These are phyloP conservation scores for Campaea margaritaria DNA, from an alignment of 2,888 invertebrate species.

Conservation along the genomic window DNA sequence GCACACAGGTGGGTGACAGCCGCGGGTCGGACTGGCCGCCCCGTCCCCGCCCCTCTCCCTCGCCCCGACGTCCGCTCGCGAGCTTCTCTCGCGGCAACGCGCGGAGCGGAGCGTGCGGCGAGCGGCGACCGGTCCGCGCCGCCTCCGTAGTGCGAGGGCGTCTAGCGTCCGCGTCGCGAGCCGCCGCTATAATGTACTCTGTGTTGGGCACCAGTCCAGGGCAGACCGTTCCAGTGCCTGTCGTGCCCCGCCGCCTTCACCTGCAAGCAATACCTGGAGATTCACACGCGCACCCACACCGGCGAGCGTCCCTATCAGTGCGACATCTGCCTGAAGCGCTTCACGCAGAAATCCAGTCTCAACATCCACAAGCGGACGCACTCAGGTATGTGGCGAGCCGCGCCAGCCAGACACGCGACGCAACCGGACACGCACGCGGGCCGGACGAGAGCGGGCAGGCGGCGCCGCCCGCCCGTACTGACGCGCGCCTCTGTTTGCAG, in stretches of 20 bases:
- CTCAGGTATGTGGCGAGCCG: constrained; percentile 81
- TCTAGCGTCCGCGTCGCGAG: constrained; percentile 76
- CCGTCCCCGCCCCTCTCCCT: constrained; percentile 64
- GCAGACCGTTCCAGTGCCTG: constrained; percentile 86
- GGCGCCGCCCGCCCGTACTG: constrained; percentile 45
- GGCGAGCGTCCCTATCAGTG: constrained; percentile 87
- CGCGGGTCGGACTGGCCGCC: constrained; percentile 78
- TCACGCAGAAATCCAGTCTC: constrained; percentile 93
- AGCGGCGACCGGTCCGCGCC: constrained; percentile 82
- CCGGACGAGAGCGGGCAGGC: constrained; percentile 36
- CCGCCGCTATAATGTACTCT: constrained; percentile 81
- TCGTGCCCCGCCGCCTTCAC: constrained; percentile 85
- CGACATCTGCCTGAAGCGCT: constrained; percentile 91
- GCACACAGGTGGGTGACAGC: constrained; percentile 87
- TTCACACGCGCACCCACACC: constrained; percentile 87
- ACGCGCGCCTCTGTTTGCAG: constrained; percentile 67
- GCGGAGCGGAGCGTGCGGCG: constrained; percentile 77
- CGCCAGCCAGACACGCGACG: constrained; percentile 38
- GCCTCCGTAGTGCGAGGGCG: constrained; percentile 76
- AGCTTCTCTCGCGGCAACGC: constrained; percentile 5
- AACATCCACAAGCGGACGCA: constrained; percentile 93
- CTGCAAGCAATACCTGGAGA: constrained; percentile 86
- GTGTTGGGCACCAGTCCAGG: constrained; percentile 85
- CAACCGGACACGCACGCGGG: constrained; percentile 20
- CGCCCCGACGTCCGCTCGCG: constrained; percentile 42